These are phyloP conservation scores for Schrankia costaestrigalis DNA, from an alignment of 2,888 invertebrate species.

Conservation along the genomic window DNA sequence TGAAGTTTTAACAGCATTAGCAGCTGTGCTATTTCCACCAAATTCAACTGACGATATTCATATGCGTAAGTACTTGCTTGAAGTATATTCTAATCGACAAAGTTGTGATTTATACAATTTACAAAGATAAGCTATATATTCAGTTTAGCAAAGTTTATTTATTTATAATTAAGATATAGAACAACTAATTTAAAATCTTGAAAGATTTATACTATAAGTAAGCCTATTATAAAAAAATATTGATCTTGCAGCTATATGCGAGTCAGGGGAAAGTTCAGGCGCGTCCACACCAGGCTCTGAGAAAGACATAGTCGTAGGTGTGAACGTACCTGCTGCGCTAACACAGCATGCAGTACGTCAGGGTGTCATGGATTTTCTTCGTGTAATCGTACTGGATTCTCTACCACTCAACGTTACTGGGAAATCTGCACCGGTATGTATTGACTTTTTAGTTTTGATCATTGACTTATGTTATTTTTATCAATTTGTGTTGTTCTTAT, in stretches of 20 bases:
- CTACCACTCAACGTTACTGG: constrained; percentile 90
- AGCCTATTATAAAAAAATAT: background rate
- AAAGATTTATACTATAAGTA: too few species aligned
- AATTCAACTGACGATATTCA: constrained; percentile 66
- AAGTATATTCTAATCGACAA: too few species aligned
- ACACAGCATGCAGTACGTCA: constrained; percentile 91
- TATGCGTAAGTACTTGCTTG: constrained; percentile 59
- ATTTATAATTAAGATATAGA: too few species aligned
- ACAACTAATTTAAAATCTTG: too few species aligned
- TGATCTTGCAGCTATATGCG: constrained; percentile 62
- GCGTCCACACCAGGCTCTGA: constrained; percentile 88
- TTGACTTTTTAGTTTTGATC: too few species aligned
- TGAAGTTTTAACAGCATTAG: constrained; percentile 92
- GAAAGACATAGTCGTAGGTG: constrained; percentile 73
- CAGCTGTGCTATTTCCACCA: constrained; percentile 91
- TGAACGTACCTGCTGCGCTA: constrained; percentile 66
- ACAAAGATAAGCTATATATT: too few species aligned
- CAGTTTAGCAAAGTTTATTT: too few species aligned
- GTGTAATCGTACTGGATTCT: constrained; percentile 96
- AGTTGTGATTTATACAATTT: too few species aligned
- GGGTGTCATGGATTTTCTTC: constrained; percentile 95
- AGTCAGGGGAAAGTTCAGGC: constrained; percentile 88
- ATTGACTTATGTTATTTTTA: too few species aligned
- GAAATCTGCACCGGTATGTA: constrained; percentile 85
- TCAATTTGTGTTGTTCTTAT: too few species aligned